These are phyloP conservation scores for Mamestra brassicae DNA, from an alignment of 2,888 invertebrate genomes.

Conservation along the genomic window DNA sequence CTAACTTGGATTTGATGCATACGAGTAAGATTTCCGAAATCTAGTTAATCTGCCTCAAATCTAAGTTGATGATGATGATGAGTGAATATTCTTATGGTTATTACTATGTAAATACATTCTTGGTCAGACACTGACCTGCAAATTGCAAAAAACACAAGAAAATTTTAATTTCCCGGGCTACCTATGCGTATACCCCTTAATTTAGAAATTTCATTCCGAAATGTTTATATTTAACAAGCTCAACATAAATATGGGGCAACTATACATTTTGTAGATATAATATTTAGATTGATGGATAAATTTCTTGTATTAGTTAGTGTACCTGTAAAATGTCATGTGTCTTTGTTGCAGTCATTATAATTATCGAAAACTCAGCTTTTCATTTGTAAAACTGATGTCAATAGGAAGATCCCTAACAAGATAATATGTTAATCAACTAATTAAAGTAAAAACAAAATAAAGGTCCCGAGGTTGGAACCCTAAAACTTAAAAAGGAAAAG, in stretches of 20 bases:
- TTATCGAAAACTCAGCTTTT: not conserved
- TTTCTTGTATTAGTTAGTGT: not conserved
- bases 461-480: not conserved
- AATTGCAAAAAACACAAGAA: no score
- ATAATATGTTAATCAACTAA: not conserved
- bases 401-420: not conserved
- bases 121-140: no score
- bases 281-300: not conserved
- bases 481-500: not conserved
- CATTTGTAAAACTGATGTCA: not conserved
- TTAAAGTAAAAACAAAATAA: not conserved
- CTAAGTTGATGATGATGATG: no score
- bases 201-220: not conserved
- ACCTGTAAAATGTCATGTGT: no score
- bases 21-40: no score
- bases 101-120: no score
- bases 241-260: not conserved
- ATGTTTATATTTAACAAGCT: not conserved
- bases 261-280: not conserved
- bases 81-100: no score
- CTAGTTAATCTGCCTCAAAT: no score
- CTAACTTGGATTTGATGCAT: no score
- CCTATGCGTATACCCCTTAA: no score
- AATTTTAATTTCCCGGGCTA: no score
- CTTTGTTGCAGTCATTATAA: not conserved